A percentile compares a stretch with the other conserved stretches of the same genome.
Conservation (phyloP, 2,113 vertebrate genomes). For the Puma concolor region DNA sequence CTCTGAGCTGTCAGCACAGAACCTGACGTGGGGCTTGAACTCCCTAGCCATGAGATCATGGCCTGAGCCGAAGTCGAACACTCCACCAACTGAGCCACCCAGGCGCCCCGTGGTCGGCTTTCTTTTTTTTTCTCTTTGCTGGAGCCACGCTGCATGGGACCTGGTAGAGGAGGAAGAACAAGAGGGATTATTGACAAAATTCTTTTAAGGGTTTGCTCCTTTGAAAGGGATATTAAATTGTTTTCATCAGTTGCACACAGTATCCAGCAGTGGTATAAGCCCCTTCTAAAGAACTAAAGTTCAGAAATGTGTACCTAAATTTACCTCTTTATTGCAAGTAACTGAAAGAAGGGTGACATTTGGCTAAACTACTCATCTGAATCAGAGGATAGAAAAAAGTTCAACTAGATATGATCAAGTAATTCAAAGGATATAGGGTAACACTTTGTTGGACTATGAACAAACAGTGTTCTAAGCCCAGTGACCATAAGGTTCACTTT, state of each 20-base stretch:
- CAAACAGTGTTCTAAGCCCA: not conserved
- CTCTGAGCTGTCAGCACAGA: too few species aligned
- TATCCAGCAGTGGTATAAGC: not conserved
- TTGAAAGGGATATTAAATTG: not conserved
- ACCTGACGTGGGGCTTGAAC: too few species aligned
- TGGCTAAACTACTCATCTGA: not conserved
- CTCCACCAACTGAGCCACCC: too few species aligned
- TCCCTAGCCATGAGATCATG: too few species aligned
- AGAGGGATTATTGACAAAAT: not conserved
- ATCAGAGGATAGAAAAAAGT: not conserved
- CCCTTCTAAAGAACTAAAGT: conserved; percentile 8
- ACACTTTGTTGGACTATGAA: not conserved
- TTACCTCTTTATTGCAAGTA: not conserved
- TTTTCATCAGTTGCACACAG: not conserved
- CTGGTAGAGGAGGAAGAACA: conserved; percentile 5
- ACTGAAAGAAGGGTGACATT: not conserved
- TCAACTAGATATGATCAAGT: not conserved
- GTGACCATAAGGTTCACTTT: not conserved
- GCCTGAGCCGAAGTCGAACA: too few species aligned
- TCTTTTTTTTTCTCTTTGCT: conserved; percentile 92
- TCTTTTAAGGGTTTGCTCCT: not conserved
- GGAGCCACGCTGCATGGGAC: conserved; percentile 85
- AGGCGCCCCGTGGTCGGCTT: conserved; percentile 71
- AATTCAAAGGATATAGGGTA: not conserved
- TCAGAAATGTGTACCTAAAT: not conserved